phyloP scores from a whole-genome alignment of 2,797 vertebrate species.

The Mus spretus region DNA sequence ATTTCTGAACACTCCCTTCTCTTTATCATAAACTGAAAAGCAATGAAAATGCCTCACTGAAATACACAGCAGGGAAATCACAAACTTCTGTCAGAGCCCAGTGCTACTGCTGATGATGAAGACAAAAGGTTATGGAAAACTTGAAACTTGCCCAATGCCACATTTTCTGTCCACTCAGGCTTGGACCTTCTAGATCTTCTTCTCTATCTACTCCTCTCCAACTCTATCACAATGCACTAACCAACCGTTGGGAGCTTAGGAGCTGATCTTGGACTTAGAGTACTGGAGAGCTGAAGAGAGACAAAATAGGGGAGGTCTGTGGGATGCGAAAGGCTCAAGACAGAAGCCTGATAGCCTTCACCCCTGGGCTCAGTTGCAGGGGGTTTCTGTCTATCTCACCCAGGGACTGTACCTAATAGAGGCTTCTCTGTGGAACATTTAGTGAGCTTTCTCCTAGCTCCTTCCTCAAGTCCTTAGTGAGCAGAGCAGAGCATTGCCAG shows the following conservation, averaged over 20 bases:
- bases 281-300: background rate
- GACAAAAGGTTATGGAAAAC: background rate
- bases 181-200: rapidly evolving
- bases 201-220: background rate
- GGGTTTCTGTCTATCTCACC: background rate
- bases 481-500: background rate
- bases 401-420: background rate
- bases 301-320: rapidly evolving
- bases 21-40: background rate
- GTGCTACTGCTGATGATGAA: background rate
- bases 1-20: background rate
- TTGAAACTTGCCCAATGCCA: background rate
- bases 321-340: rapidly evolving
- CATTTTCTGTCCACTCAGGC: rapidly evolving
- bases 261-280: background rate
- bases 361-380: background rate
- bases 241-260: background rate
- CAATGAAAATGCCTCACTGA: background rate
- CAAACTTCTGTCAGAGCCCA: background rate
- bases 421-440: background rate
- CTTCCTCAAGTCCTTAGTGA: background rate
- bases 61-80: background rate
- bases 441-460: background rate
- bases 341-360: background rate
- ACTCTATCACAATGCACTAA: background rate